These are phyloP conservation scores for Dasyprocta punctata DNA, from an alignment of 2,113 vertebrate genomes.

Conservation along the genomic window DNA sequence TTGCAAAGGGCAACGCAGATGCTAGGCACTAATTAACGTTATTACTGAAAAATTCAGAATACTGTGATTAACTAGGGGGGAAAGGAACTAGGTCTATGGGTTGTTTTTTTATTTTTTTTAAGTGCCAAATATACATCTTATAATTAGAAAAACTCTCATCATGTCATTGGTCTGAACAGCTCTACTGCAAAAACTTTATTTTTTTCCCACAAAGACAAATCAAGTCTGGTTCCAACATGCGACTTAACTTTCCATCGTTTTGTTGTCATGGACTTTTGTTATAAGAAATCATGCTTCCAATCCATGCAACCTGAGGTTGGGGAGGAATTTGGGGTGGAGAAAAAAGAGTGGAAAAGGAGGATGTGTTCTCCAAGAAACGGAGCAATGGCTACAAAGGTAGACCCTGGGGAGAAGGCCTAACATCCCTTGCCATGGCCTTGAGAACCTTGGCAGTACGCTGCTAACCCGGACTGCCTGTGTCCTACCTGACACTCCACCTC, in stretches of 20 bases:
- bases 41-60: slow-evolving; percentile 51
- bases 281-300: slow-evolving; percentile 15
- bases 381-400: background rate
- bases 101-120: background rate
- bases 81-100: background rate
- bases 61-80: slow-evolving; percentile 38
- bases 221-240: background rate
- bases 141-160: slow-evolving; percentile 58
- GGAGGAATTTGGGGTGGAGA: background rate
- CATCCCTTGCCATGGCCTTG: background rate
- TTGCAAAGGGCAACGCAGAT: slow-evolving; percentile 35
- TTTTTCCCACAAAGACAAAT: background rate
- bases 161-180: background rate
- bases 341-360: background rate
- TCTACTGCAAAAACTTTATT: background rate
- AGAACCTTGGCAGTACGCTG: background rate
- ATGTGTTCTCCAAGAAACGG: background rate
- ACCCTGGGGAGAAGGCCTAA: background rate
- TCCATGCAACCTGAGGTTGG: background rate
- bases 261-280: slow-evolving; percentile 24
- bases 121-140: slow-evolving; percentile 47
- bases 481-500: background rate
- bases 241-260: slow-evolving; percentile 18
- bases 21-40: slow-evolving; percentile 59
- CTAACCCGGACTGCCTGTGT: background rate